Percentiles rank a stretch among this genome's conserved stretches.
Conservation (phyloP, 2,888 invertebrate species). For the Acleris laterana region DNA sequence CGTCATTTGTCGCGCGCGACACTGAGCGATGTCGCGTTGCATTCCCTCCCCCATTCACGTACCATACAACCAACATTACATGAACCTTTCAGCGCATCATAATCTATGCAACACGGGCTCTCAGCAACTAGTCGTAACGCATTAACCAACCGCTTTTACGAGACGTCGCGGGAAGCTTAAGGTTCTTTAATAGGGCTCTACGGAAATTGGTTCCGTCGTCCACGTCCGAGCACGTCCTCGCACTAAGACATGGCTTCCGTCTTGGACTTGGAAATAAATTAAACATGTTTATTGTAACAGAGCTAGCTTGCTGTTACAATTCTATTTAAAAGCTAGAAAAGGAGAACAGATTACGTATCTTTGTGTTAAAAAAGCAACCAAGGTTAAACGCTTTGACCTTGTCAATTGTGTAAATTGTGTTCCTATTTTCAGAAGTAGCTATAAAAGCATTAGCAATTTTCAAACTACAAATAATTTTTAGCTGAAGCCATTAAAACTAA, state of each 20-base stretch:
- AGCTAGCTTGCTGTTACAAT: too few species aligned
- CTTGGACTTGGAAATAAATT: conserved; percentile 25
- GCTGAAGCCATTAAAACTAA: conserved; percentile 13
- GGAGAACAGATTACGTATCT: too few species aligned
- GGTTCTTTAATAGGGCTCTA: conserved; percentile 5
- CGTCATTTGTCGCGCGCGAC: conserved; percentile 39
- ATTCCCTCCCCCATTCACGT: conserved; percentile 21
- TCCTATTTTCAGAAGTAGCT: conserved; percentile 12
- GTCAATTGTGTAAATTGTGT: conserved; percentile 2
- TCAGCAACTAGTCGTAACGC: conserved; percentile 6
- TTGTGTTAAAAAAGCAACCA: neutral
- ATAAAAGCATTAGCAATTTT: conserved; percentile 12
- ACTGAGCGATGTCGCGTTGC: conserved; percentile 36
- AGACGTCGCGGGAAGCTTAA: neutral
- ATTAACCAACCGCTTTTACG: conserved; percentile 2
- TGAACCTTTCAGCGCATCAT: neutral
- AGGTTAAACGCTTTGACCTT: neutral
- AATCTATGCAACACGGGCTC: neutral
- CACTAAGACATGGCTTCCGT: conserved; percentile 18
- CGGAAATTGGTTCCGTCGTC: conserved; percentile 4
- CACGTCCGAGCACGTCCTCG: conserved; percentile 1
- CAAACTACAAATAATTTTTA: conserved; percentile 12
- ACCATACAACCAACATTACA: conserved; percentile 1
- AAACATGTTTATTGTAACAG: conserved; percentile 4
- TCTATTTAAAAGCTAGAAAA: too few species aligned